Percentiles rank a stretch among this genome's conserved stretches.
Conservation (phyloP, 2,797 vertebrate genomes). For the Phrynocephalus guinanensis region DNA sequence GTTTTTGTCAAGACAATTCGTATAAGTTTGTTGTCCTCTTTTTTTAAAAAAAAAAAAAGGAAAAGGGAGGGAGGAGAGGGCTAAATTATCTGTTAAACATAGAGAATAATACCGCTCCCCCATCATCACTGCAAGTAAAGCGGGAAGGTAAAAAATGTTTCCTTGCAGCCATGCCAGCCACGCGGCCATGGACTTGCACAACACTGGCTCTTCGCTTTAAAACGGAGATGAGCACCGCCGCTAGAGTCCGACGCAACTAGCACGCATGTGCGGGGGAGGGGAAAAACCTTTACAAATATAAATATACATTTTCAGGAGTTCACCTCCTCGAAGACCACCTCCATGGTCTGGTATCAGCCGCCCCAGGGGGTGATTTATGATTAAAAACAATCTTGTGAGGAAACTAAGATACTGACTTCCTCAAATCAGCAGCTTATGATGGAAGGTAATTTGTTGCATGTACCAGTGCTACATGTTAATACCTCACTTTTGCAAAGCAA, state of each 20-base stretch:
- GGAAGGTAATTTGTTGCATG: background rate
- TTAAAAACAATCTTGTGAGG: background rate
- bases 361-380: constrained; percentile 86
- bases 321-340: constrained; percentile 94
- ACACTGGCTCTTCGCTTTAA: too few relatives aligned
- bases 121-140: too few relatives aligned
- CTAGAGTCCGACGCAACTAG: too few relatives aligned
- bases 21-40: constrained; percentile 95
- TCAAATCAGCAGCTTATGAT: background rate
- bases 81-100: background rate
- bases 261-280: too few relatives aligned
- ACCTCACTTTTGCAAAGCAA: too few relatives aligned
- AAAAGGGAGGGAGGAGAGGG: accelerated
- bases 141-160: too few relatives aligned
- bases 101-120: too few relatives aligned
- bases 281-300: too few relatives aligned
- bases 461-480: too few relatives aligned
- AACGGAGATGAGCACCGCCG: too few relatives aligned
- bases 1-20: constrained; percentile 93
- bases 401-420: background rate
- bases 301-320: constrained; percentile 28
- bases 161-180: too few relatives aligned
- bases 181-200: too few relatives aligned
- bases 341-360: constrained; percentile 96
- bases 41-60: background rate